Evolutionary conservation across 2,888 invertebrate genomes (phyloP).

Genomic region (Andricus quercusramuli): DNA sequence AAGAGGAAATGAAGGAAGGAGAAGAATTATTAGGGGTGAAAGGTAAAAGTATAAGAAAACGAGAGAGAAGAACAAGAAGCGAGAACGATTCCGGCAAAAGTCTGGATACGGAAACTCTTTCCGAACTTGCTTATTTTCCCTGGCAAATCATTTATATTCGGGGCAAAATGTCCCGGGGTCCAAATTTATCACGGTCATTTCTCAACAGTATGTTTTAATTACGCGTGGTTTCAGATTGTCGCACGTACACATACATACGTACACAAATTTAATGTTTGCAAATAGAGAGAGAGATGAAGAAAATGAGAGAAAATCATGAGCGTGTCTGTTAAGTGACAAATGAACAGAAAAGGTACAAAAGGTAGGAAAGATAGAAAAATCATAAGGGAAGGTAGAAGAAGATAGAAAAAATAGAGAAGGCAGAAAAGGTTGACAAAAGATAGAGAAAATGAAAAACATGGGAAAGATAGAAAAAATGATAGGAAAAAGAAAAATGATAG

Average conservation of each 20-base stretch:
- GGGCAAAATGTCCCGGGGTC: slow-evolving; percentile 55
- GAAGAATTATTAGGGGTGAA: slow-evolving; percentile 29
- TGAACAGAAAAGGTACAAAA: too few relatives aligned
- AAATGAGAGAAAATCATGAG: background rate
- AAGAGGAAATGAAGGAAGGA: slow-evolving; percentile 42
- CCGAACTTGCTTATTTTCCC: slow-evolving; percentile 53
- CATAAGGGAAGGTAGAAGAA: fast-evolving
- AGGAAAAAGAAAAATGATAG: too few relatives aligned
- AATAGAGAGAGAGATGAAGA: background rate
- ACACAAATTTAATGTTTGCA: background rate
- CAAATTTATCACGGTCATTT: slow-evolving; percentile 61
- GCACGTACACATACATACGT: background rate
- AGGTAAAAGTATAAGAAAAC: slow-evolving; percentile 24
- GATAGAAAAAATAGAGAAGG: too few relatives aligned
- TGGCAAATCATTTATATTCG: slow-evolving; percentile 61
- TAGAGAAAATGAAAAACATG: too few relatives aligned
- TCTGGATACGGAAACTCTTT: slow-evolving; percentile 51
- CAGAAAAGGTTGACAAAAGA: too few relatives aligned
- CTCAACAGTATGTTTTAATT: slow-evolving; percentile 63
- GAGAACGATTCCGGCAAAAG: slow-evolving; percentile 42
- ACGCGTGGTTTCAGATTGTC: slow-evolving; percentile 44
- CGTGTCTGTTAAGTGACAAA: too few relatives aligned
- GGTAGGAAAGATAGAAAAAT: too few relatives aligned
- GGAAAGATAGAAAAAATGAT: too few relatives aligned
- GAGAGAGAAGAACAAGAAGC: slow-evolving; percentile 30